A percentile compares a stretch with the other conserved stretches of the same genome.
These are phyloP conservation scores for Lasioglossum pauxillum DNA, from an alignment of 2,888 invertebrate genomes.

Conservation along the genomic window DNA sequence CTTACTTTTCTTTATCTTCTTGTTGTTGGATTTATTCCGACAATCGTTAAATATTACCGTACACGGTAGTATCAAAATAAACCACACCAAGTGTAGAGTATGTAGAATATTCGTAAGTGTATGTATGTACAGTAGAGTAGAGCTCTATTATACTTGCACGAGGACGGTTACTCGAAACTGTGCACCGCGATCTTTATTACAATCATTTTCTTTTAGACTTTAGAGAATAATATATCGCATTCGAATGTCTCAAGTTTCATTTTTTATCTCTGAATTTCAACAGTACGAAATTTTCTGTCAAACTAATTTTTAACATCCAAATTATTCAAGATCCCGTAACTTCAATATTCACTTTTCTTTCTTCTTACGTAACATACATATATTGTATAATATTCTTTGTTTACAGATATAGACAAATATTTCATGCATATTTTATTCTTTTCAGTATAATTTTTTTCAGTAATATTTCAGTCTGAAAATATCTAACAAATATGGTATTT, in stretches of 20 bases:
- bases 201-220: neutral
- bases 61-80: slow-evolving; percentile 83
- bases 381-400: too few relatives aligned
- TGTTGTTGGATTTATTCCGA: slow-evolving; percentile 71
- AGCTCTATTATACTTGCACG: slow-evolving; percentile 48
- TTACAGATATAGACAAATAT: too few relatives aligned
- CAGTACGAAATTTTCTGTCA: too few relatives aligned
- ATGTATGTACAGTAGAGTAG: slow-evolving; percentile 81
- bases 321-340: neutral
- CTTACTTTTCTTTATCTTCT: neutral
- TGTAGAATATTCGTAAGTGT: slow-evolving; percentile 79
- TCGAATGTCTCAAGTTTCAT: neutral
- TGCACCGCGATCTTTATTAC: neutral
- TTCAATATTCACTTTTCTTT: too few relatives aligned
- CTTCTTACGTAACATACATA: too few relatives aligned
- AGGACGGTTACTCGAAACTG: neutral
- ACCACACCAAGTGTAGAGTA: slow-evolving; percentile 83
- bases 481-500: neutral
- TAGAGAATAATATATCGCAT: neutral
- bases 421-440: too few relatives aligned
- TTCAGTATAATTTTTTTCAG: too few relatives aligned
- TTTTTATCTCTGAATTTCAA: too few relatives aligned
- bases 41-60: slow-evolving; percentile 79
- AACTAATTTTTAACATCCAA: neutral
- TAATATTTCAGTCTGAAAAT: neutral